phyloP scores from a whole-genome alignment of 1,140 invertebrate genomes.

The Pectinophora gossypiella region DNA sequence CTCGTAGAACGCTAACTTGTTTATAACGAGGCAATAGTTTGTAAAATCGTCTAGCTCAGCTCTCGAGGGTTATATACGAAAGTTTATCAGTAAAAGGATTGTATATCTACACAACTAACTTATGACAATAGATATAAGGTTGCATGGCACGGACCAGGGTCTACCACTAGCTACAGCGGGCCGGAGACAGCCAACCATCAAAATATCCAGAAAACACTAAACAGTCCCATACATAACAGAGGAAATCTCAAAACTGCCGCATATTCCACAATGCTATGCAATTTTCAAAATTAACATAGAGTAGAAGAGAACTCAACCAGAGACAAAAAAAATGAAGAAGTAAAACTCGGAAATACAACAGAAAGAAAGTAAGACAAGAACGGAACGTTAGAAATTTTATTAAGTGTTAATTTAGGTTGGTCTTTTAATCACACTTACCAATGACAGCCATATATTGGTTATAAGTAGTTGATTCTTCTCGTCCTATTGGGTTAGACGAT shows the following conservation, averaged over 20 bases:
- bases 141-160: slow-evolving; percentile 54
- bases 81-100: no score
- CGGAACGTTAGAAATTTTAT: slow-evolving; percentile 63
- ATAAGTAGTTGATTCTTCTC: slow-evolving; percentile 91
- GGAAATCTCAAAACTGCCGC: slow-evolving; percentile 61
- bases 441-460: slow-evolving; percentile 90
- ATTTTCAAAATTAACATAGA: slow-evolving; percentile 61
- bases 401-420: slow-evolving; percentile 67
- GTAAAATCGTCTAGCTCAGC: no score
- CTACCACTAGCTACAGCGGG: slow-evolving; percentile 5
- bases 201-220: slow-evolving; percentile 35
- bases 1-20: no score
- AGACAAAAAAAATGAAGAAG: slow-evolving; percentile 18
- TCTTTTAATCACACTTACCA: slow-evolving; percentile 85
- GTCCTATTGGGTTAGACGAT: slow-evolving; percentile 81
- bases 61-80: no score
- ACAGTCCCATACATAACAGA: slow-evolving; percentile 37
- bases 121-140: neutral
- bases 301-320: slow-evolving; percentile 30
- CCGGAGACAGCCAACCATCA: neutral
- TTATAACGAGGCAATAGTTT: neutral
- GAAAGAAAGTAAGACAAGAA: slow-evolving; percentile 51
- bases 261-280: slow-evolving; percentile 72
- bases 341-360: slow-evolving; percentile 38
- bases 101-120: no score